Evolutionary conservation across 2,797 vertebrate species (phyloP), one percentile per base, ranked within the genome.

Genomic region (Sciurus vulgaris): DNA sequence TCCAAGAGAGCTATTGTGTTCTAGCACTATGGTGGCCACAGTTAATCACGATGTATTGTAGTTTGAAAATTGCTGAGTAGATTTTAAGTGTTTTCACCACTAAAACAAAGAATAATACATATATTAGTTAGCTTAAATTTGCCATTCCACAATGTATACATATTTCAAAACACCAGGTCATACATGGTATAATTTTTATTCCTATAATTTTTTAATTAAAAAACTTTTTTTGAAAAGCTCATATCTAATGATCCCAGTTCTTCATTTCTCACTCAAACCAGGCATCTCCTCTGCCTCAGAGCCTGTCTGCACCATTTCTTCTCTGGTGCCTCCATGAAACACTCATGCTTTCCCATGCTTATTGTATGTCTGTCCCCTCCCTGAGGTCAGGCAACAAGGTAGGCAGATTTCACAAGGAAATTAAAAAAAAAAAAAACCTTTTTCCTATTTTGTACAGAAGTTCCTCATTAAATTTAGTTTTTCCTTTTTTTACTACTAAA

Each of bases 401-500:
- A 59, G 41, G 3, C 67, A 18, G 33, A 61, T 41, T 73, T 65
- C 30, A 38, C 38, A 67, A 89, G 51, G 47, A 77, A 82, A 74
- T 20, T 70, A 15, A 92, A 33, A 22, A 90, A 44, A 74, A 15
- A 92, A 33, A 22, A 90, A 44, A 26, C 54, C 61, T 18, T 30
- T 18, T 82, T 79, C 4, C 35, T 7, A 41, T 49, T 63, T n/a
- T 33, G 38, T 67, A 70, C 2, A 20, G 35, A 59, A 47, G 6
- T 83, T 65, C 81, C 24, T 77, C 51, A 38, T 86, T 38, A 94
- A 30, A 12, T 41, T 89, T 91, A 85, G 54, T 41, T 33, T 85
- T 76, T 2, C 9, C 22, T 92, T 83, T 78, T 77, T 89, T 47
- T 47, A 73, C 26, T 41, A 24, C 15, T 22, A 7, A 72, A 12